Percentiles rank a stretch among this genome's conserved stretches.
These are phyloP conservation scores for Eurois occulta DNA, from an alignment of 2,888 invertebrate genomes.

Conservation along the genomic window DNA sequence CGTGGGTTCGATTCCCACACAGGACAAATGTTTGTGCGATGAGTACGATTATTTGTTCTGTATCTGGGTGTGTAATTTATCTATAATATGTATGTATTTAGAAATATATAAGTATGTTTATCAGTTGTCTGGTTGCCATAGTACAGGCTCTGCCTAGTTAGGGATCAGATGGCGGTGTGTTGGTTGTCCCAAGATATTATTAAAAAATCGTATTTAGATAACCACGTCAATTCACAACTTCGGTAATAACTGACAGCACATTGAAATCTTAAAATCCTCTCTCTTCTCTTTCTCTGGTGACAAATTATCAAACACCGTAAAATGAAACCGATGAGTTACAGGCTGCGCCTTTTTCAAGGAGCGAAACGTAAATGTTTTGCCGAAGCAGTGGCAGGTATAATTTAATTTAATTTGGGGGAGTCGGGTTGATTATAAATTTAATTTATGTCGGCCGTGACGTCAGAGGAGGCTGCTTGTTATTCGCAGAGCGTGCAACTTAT, in stretches of 20 bases:
- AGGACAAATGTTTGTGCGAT: no score
- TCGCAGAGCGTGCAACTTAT: slow-evolving; percentile 83
- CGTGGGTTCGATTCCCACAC: no score
- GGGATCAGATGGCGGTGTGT: no score
- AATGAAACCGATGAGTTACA: slow-evolving; percentile 78
- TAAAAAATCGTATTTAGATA: no score
- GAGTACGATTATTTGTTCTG: no score
- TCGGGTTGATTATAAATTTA: slow-evolving; percentile 88
- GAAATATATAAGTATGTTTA: no score
- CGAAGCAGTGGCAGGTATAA: slow-evolving; percentile 86
- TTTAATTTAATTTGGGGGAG: slow-evolving; percentile 87
- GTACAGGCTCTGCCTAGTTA: no score
- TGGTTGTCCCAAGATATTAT: no score
- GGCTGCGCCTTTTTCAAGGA: slow-evolving; percentile 78
- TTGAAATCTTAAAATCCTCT: slow-evolving; percentile 54
- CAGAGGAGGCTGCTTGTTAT: slow-evolving; percentile 82
- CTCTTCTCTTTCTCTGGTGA: no score
- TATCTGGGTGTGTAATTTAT: no score
- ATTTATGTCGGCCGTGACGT: slow-evolving; percentile 87
- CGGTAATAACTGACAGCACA: slow-evolving; percentile 28
- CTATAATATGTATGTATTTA: no score
- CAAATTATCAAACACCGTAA: slow-evolving; percentile 76
- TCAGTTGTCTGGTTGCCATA: no score
- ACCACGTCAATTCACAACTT: not conserved
- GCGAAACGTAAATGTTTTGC: slow-evolving; percentile 86